Percentiles rank a stretch among this genome's conserved stretches.
These are phyloP conservation scores for Carassius auratus DNA, from an alignment of 2,113 vertebrate species.

Conservation along the genomic window DNA sequence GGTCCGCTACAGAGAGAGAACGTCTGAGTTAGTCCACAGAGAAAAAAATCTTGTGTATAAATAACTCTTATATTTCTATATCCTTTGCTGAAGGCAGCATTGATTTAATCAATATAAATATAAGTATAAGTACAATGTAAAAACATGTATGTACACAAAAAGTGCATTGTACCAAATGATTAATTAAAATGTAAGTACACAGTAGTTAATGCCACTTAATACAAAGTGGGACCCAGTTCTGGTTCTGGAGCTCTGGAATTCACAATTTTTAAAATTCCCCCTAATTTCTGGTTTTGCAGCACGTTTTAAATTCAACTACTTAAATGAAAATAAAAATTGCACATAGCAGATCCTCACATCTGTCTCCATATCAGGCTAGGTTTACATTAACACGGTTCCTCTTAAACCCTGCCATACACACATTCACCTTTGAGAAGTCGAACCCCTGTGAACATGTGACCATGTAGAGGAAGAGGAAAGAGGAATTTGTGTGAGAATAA, in stretches of 20 bases:
- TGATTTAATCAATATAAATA: too few relatives aligned
- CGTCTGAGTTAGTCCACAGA: neutral
- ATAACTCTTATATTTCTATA: too few relatives aligned
- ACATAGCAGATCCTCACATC: constrained; percentile 8
- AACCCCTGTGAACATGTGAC: neutral
- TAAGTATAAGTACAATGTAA: too few relatives aligned
- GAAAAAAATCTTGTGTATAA: too few relatives aligned
- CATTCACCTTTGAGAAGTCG: constrained; percentile 10
- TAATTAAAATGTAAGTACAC: too few relatives aligned
- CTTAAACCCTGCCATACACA: neutral
- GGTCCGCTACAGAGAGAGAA: constrained; percentile 78
- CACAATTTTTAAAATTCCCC: neutral
- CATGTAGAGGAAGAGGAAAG: constrained; percentile 6
- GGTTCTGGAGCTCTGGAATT: neutral
- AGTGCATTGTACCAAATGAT: too few relatives aligned
- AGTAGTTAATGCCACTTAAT: too few relatives aligned
- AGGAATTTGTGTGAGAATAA: constrained; percentile 11
- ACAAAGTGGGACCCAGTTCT: too few relatives aligned
- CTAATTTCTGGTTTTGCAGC: neutral
- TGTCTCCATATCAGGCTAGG: neutral
- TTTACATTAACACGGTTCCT: constrained; percentile 29
- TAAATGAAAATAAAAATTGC: neutral
- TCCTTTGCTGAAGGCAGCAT: too few relatives aligned
- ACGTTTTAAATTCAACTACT: neutral
- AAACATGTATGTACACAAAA: too few relatives aligned